Percentiles rank a stretch among this genome's conserved stretches.
These are phyloP conservation scores for Mesorhabditis spiculigera DNA, from an alignment of 2,888 invertebrate species.

Conservation along the genomic window DNA sequence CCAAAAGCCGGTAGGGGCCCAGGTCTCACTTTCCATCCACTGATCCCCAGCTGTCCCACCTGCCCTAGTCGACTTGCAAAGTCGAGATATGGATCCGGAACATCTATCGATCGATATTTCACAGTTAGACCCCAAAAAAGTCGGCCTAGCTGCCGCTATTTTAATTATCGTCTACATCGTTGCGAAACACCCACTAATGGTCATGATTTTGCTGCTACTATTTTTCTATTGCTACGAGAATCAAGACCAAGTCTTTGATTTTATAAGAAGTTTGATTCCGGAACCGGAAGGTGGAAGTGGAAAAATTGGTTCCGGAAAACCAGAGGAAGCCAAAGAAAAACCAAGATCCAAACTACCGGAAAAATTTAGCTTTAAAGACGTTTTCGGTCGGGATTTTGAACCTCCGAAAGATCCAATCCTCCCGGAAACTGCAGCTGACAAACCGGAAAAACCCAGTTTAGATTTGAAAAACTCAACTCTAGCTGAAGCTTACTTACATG, in stretches of 20 bases:
- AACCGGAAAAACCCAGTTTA: neutral
- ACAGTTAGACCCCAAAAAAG: neutral
- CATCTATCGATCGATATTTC: neutral
- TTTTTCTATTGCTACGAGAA: conserved; percentile 3
- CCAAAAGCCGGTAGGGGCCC: too few species aligned
- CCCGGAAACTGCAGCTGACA: neutral
- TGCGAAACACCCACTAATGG: neutral
- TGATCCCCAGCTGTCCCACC: too few species aligned
- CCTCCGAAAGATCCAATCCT: neutral
- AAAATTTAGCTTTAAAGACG: neutral
- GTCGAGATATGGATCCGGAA: neutral
- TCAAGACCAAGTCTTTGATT: neutral
- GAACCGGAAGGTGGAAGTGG: neutral
- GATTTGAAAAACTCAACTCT: too few species aligned
- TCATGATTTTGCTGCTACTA: conserved; percentile 5
- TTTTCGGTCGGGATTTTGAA: neutral
- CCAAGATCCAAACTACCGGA: neutral
- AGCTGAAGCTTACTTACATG: neutral
- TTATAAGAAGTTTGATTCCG: neutral
- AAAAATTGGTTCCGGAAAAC: too few species aligned
- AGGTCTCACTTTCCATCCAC: too few species aligned
- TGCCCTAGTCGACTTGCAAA: too few species aligned
- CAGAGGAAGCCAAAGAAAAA: neutral
- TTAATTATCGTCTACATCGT: conserved; percentile 1
- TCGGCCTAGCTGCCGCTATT: neutral